Conservation (phyloP, 2,797 vertebrate genomes). For the Protonibea diacanthus region DNA sequence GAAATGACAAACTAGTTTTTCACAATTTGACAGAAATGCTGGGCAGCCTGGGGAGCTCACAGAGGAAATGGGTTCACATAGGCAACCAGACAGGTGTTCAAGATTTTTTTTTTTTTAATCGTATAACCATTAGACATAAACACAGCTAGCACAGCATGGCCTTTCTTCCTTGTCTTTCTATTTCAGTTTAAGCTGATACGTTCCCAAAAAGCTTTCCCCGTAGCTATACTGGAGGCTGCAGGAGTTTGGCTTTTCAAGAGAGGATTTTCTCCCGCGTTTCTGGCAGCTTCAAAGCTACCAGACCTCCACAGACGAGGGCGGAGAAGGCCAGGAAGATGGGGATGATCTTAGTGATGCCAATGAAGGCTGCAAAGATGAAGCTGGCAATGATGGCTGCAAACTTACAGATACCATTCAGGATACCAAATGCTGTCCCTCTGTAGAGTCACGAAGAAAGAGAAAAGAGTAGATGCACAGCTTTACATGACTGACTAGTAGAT, state of each 20-base stretch:
- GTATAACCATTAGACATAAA: slow-evolving; percentile 36
- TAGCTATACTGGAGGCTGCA: slow-evolving; percentile 46
- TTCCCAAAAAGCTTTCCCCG: slow-evolving; percentile 5
- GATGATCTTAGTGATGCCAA: slow-evolving; percentile 94
- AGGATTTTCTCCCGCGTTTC: slow-evolving; percentile 96
- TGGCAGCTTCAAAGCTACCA: slow-evolving; percentile 94
- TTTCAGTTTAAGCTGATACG: slow-evolving; percentile 47
- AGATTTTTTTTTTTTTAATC: slow-evolving; percentile 40
- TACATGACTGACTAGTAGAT: neutral
- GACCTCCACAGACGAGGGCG: slow-evolving; percentile 93
- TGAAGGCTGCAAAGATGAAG: slow-evolving; percentile 95
- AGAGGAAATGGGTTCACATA: slow-evolving; percentile 61
- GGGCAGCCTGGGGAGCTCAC: slow-evolving; percentile 62
- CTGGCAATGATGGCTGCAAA: slow-evolving; percentile 94
- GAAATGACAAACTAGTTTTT: slow-evolving; percentile 56
- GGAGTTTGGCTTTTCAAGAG: slow-evolving; percentile 87
- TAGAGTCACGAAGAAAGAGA: slow-evolving; percentile 23
- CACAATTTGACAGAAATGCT: slow-evolving; percentile 49
- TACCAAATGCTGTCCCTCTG: slow-evolving; percentile 96
- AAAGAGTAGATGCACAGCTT: neutral
- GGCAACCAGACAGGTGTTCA: slow-evolving; percentile 69
- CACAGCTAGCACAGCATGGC: slow-evolving; percentile 52
- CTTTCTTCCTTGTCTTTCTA: slow-evolving; percentile 26
- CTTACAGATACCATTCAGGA: slow-evolving; percentile 95
- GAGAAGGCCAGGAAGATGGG: slow-evolving; percentile 96